Base-by-base conservation (phyloP, 2,888 invertebrate species). In the Phrixothrix hirtus region DNA sequence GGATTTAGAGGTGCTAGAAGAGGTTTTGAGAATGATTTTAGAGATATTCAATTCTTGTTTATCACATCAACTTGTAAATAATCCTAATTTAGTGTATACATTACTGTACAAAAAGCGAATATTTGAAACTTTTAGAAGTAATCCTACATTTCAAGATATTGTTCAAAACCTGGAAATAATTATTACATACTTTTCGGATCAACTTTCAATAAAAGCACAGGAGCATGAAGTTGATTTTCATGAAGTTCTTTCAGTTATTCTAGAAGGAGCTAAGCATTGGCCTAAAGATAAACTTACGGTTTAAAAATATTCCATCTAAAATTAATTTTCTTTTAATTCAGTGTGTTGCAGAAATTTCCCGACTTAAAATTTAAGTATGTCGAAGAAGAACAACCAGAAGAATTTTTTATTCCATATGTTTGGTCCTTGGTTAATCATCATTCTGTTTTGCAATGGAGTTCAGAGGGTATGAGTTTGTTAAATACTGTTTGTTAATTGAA, bases 371-470 rank as follows among this genome's bases (percentile, higher is more conserved):
- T 99, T 79, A 94, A 96, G 61, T 99, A 99, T 72, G 98, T 99
- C 0, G 99, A 99, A 77, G 99, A 99, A 75, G 98, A 98, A 60
- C 87, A 92, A 49, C 98, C 98, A 0, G 98, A 98, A 74, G 97
- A 98, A 70, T 99, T 99, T 81, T 99, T 99, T 79, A 95, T 98
- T 62, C 99, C 99, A 0, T 99, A 99, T 75, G 93, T 98, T 14
- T 99, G 99, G 99, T 90, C 91, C 1, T 80, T 99, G 43, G 90
- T 97, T 34, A 85, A 67, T 53, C 73, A 75, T 38, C 73, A 75
- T 53, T 76, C 75, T 11, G 67, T 72, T 57, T 61, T 76, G 44
- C 71, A 75, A 58, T 74, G 74, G 71, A 70, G 65, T 48, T 65
- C 60, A 17, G 71, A 72, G 43, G 60, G 53, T 26, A 59, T 59